Percentiles rank a stretch among this genome's conserved stretches.
Evolutionary conservation across 2,888 invertebrate genomes (phyloP).

Genomic region (Metallyticus violacea): DNA sequence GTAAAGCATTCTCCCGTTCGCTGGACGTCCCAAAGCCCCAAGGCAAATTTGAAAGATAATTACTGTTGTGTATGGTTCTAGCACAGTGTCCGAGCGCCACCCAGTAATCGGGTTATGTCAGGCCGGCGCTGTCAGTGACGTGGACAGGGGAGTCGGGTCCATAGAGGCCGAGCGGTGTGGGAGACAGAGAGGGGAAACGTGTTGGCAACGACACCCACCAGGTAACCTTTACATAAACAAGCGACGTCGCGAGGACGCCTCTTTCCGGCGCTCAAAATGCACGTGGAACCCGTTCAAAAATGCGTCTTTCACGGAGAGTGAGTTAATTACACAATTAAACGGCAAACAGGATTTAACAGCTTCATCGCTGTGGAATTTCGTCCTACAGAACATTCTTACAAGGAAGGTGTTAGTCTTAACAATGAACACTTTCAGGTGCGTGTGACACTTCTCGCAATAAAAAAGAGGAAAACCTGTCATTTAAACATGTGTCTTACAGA

Average conservation of each 20-base stretch:
- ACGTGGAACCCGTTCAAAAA: neutral
- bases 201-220: conserved; percentile 6
- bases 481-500: no score
- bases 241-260: neutral
- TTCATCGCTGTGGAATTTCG: no score
- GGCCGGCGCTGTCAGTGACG: conserved; percentile 20
- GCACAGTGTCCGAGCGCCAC: conserved; percentile 14
- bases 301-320: neutral
- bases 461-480: no score
- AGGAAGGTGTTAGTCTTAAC: no score
- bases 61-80: conserved; percentile 26
- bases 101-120: conserved; percentile 28
- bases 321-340: no score
- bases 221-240: conserved; percentile 14
- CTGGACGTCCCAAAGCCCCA: conserved; percentile 29
- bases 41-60: conserved; percentile 33
- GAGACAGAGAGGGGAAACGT: neutral
- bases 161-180: neutral
- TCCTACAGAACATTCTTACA: no score
- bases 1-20: conserved; percentile 12
- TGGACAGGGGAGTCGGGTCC: neutral
- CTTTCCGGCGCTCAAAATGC: no score
- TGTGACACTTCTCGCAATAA: no score
- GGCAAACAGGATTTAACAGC: no score
- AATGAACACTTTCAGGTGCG: no score